Evolutionary conservation across 2,113 vertebrate genomes (phyloP), one percentile per base, ranked within the genome.

Genomic region (Anser brachyrhynchus): DNA sequence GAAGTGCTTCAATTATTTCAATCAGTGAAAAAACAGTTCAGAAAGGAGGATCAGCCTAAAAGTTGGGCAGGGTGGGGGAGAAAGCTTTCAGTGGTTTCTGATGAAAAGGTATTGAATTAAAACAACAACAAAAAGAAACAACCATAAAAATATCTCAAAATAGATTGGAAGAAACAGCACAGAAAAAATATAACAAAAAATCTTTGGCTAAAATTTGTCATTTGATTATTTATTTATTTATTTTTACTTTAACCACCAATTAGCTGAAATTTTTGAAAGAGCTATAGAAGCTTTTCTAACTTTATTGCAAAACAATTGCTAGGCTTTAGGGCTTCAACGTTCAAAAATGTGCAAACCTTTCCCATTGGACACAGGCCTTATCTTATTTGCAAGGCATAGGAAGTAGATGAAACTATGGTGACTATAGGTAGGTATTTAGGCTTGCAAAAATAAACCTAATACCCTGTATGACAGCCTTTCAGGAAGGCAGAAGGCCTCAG

Each of bases 1-100:
- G 49, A 64, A 87, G 51, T 54, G 20, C 33, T 79, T 79, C 55
- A 70, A 25, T 65, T 84, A 70, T 69, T 79, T 79, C 61, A 28
- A 2, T 35, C 29, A 43, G 31, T 57, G 51, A 62, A 78, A 73
- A 57, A 46, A 78, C 73, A 19, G 19, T 87, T 79, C 43, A 41
- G 43, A 76, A 71, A 76, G 37, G 13, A 74, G 73, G 55, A 70
- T 54, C 67, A 37, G 15, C 9, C 57, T 79, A 75, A 80, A 91
- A 72, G n/a, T 31, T 31, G 26, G 22, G 26, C 7, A 15, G 6
- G 5, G 11, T 0, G 22, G 1, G 8, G 10, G 15, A 5, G 10
- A 61, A 61, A 20, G 46, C 7, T 59, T 92, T 67, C 74, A 51
- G 71, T 23, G 9, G 31, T 49, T 77, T 81, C 52, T 76, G 26